Percentiles rank a stretch among this genome's conserved stretches.
Conservation (phyloP, 2,888 invertebrate genomes). For the Pristionchus japonicus region DNA sequence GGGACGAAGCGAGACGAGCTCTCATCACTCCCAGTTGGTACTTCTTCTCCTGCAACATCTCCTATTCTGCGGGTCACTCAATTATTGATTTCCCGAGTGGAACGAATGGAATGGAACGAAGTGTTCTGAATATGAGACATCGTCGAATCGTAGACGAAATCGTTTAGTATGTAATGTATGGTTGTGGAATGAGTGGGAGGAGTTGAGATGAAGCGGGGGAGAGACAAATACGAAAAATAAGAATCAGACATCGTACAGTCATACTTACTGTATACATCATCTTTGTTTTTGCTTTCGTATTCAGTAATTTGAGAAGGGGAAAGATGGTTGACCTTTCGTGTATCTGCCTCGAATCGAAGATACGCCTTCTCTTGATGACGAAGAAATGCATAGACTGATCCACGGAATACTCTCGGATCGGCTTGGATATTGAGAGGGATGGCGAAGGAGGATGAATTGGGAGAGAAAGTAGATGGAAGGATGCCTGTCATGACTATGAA, state of each 20-base stretch:
- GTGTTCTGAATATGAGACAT: neutral
- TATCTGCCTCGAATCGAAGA: slow-evolving; percentile 21
- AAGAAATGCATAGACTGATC: slow-evolving; percentile 66
- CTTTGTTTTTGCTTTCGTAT: neutral
- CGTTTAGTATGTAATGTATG: neutral
- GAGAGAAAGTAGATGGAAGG: slow-evolving; percentile 35
- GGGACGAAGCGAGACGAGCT: slow-evolving; percentile 34
- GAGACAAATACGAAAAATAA: neutral
- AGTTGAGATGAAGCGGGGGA: slow-evolving; percentile 19
- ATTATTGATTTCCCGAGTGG: neutral
- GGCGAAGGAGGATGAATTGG: neutral
- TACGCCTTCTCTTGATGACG: slow-evolving; percentile 49
- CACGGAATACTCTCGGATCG: slow-evolving; percentile 67
- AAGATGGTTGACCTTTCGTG: slow-evolving; percentile 3
- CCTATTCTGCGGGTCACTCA: neutral
- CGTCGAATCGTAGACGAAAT: neutral
- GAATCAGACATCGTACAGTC: neutral
- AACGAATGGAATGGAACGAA: neutral
- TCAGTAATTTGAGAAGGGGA: neutral
- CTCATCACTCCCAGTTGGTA: slow-evolving; percentile 41
- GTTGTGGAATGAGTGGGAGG: slow-evolving; percentile 38
- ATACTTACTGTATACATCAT: neutral
- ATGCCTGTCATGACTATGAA: slow-evolving; percentile 48
- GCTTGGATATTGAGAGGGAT: slow-evolving; percentile 36
- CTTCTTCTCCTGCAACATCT: slow-evolving; percentile 23